These are phyloP conservation scores for Conger conger DNA, from an alignment of 2,113 vertebrate species.

Conservation along the genomic window DNA sequence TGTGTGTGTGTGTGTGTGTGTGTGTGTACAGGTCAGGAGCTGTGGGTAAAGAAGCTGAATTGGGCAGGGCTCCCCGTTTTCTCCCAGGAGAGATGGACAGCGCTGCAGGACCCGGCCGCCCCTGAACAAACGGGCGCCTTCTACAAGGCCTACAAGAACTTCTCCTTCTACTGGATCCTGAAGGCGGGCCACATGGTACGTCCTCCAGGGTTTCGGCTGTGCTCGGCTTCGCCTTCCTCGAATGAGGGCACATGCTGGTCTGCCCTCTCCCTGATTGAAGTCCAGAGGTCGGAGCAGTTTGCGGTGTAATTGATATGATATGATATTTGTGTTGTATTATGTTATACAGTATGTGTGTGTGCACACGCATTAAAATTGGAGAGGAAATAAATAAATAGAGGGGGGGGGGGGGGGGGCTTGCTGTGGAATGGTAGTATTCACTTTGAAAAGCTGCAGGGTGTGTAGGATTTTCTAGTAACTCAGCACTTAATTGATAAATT, in stretches of 20 bases:
- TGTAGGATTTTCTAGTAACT: too few species aligned
- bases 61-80: conserved; percentile 79
- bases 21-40: conserved; percentile 80
- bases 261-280: too few species aligned
- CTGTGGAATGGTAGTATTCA: background rate
- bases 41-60: conserved; percentile 84
- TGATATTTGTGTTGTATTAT: too few species aligned
- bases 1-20: background rate
- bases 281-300: too few species aligned
- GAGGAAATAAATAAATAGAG: too few species aligned
- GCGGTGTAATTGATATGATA: too few species aligned
- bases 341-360: too few species aligned
- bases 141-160: conserved; percentile 83
- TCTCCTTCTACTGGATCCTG: conserved; percentile 94
- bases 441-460: background rate
- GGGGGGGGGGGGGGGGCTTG: too few species aligned
- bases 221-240: too few species aligned
- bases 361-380: too few species aligned
- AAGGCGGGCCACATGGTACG: conserved; percentile 96
- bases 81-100: conserved; percentile 77
- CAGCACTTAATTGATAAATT: background rate
- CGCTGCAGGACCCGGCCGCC: conserved; percentile 69
- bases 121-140: conserved; percentile 80
- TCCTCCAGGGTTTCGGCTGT: too few species aligned
- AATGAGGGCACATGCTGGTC: too few species aligned